These are phyloP conservation scores for Heliconius eleuchia DNA, from an alignment of 1,140 invertebrate genomes.

Conservation along the genomic window DNA sequence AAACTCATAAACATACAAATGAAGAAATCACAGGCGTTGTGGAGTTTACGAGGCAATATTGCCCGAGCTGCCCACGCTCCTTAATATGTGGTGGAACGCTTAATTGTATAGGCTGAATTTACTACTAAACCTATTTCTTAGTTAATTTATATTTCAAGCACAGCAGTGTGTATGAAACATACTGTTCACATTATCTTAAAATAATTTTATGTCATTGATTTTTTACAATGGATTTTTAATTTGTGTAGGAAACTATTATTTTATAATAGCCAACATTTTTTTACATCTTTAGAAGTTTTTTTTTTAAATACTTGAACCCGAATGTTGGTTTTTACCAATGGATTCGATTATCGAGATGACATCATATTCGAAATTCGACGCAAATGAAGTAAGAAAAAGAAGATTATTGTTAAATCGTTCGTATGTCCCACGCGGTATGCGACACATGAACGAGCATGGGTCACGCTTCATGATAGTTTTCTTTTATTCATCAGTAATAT, in stretches of 20 bases:
- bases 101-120: slow-evolving; percentile 7
- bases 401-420: no score
- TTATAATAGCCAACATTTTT: no score
- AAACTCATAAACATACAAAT: slow-evolving; percentile 41
- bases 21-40: slow-evolving; percentile 14
- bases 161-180: neutral
- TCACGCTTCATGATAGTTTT: no score
- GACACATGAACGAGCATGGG: no score
- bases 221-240: neutral
- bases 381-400: no score
- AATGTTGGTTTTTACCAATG: no score
- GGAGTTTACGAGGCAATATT: slow-evolving; percentile 11
- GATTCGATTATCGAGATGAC: no score
- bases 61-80: slow-evolving; percentile 1
- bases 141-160: neutral
- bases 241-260: neutral
- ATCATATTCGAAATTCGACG: no score
- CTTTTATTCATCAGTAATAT: neutral
- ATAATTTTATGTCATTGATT: neutral
- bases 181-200: neutral
- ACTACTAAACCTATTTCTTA: neutral
- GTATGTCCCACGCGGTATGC: no score
- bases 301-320: no score
- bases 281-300: no score
- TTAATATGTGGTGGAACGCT: neutral